phyloP scores from a whole-genome alignment of 2,797 vertebrate species.

The Cossypha heuglini region DNA sequence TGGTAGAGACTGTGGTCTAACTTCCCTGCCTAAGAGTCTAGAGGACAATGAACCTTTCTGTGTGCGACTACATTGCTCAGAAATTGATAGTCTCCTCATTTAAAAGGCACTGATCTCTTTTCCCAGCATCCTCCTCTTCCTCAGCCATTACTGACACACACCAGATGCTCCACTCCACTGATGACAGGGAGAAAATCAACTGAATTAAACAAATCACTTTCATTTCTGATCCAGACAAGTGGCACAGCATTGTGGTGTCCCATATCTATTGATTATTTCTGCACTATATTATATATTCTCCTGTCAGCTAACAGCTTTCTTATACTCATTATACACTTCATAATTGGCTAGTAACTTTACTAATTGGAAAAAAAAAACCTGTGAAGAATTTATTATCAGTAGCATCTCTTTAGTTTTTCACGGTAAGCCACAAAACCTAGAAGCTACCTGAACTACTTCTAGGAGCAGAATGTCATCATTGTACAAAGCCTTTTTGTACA shows the following conservation, averaged over 20 bases:
- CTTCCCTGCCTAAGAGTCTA: not conserved
- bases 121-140: not conserved
- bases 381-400: not conserved
- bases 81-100: not conserved
- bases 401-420: not conserved
- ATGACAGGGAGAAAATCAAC: not conserved
- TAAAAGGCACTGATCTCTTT: not conserved
- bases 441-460: not conserved
- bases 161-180: not conserved
- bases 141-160: not conserved
- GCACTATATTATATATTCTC: not conserved
- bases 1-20: not conserved
- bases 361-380: not conserved
- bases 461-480: not conserved
- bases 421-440: not conserved
- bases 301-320: not conserved
- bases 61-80: not conserved
- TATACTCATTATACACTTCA: not conserved
- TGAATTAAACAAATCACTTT: not conserved
- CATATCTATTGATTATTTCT: not conserved
- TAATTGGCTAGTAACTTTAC: not conserved
- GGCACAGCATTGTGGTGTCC: not conserved
- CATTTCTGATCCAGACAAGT: not conserved
- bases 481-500: not conserved
- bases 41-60: not conserved